Evolutionary conservation across 2,113 vertebrate genomes (phyloP).

Genomic region (Pomatostomus ruficeps): DNA sequence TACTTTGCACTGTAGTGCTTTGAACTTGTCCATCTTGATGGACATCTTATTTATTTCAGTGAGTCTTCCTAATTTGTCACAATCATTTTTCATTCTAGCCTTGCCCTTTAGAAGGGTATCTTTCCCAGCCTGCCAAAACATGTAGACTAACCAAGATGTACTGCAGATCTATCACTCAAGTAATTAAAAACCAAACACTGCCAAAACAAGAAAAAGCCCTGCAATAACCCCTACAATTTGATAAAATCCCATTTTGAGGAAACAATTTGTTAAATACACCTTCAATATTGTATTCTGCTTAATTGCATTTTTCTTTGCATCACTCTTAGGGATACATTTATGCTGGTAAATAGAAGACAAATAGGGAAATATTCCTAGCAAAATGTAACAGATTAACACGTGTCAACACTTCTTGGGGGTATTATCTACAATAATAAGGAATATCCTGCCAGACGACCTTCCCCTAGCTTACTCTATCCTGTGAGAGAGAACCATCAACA

Average conservation of each 20-base stretch:
- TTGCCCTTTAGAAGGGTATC: not conserved
- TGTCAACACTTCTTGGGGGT: not conserved
- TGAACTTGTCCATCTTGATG: not conserved
- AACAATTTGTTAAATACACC: not conserved
- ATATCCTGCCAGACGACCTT: not conserved
- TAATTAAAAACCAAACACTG: not conserved
- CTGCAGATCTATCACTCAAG: not conserved
- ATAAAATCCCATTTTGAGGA: not conserved
- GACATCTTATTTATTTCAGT: not conserved
- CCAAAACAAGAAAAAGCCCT: not conserved
- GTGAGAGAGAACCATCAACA: not conserved
- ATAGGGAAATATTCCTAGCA: not conserved
- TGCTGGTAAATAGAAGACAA: not conserved
- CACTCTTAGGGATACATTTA: not conserved
- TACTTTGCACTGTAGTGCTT: not conserved
- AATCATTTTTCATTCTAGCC: not conserved
- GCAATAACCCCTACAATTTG: not conserved
- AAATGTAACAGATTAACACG: not conserved
- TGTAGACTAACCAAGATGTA: not conserved
- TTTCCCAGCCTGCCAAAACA: not conserved
- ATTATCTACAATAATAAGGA: not conserved
- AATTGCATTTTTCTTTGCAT: not conserved
- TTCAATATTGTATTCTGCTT: not conserved
- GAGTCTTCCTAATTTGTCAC: not conserved
- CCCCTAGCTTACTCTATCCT: not conserved